Conservation (phyloP, 2,888 invertebrate species). For the Phengaris alcon region DNA sequence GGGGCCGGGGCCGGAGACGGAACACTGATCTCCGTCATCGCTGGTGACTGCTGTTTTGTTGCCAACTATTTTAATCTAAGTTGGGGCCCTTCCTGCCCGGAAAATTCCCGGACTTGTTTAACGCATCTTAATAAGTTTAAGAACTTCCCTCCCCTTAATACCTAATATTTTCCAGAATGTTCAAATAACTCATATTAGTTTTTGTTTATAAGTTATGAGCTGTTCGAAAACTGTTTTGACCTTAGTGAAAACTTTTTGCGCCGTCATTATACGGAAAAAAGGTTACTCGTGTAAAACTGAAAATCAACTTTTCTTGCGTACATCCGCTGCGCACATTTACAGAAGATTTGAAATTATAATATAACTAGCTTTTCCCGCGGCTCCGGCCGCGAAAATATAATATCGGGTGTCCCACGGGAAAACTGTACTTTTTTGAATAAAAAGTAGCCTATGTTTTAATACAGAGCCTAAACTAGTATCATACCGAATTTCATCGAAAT, state of each 20-base stretch:
- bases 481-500: too few relatives aligned
- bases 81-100: conserved; percentile 52
- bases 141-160: conserved; percentile 30
- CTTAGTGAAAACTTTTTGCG: background rate
- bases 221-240: conserved; percentile 9
- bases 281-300: conserved; percentile 5
- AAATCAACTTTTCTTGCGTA: conserved; percentile 1
- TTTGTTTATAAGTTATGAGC: conserved; percentile 21
- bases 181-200: conserved; percentile 28
- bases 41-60: conserved; percentile 43
- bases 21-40: conserved; percentile 32
- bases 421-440: too few relatives aligned
- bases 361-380: background rate
- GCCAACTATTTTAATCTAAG: conserved; percentile 70
- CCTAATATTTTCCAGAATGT: conserved; percentile 27
- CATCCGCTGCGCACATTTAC: background rate
- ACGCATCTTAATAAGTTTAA: conserved; percentile 63
- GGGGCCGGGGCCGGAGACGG: conserved; percentile 28
- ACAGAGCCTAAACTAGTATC: too few relatives aligned
- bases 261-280: conserved; percentile 1
- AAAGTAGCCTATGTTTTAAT: too few relatives aligned
- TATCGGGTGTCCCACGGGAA: too few relatives aligned
- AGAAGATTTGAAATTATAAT: background rate
- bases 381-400: too few relatives aligned
- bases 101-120: conserved; percentile 59